phyloP scores from a whole-genome alignment of 2,797 vertebrate species.

The Gymnothorax reevesii region DNA sequence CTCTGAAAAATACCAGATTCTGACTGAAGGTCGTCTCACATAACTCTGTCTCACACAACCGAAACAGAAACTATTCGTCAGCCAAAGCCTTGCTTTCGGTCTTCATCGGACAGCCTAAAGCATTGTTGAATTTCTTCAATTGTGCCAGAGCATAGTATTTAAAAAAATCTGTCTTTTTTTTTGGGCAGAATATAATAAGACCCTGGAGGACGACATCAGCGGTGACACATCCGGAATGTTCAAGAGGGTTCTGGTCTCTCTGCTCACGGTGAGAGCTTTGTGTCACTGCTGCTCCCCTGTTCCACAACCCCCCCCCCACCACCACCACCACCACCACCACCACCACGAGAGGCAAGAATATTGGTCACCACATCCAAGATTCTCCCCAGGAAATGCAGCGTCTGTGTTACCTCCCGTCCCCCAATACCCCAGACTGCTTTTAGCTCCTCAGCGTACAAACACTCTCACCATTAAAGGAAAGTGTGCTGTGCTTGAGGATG shows the following conservation, averaged over 20 bases:
- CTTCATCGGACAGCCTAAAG: neutral
- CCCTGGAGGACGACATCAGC: constrained; percentile 82
- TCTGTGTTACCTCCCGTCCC: neutral
- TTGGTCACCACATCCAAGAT: neutral
- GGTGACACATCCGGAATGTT: constrained; percentile 94
- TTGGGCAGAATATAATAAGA: constrained; percentile 73
- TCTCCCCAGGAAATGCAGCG: neutral
- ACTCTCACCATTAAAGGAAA: neutral
- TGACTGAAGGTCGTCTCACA: neutral
- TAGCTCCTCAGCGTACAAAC: neutral
- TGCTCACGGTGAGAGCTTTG: constrained; percentile 78
- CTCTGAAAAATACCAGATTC: neutral
- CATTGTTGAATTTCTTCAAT: neutral
- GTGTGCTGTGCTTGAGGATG: neutral
- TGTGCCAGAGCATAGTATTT: neutral
- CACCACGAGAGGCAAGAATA: neutral
- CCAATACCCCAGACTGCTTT: neutral
- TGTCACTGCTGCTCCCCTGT: neutral
- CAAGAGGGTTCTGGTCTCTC: constrained; percentile 89
- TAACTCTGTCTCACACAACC: neutral
- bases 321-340: no score
- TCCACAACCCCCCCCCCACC: neutral
- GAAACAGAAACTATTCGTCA: neutral
- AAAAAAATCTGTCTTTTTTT: neutral
- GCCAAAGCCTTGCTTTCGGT: neutral